Evolutionary conservation across 2,888 invertebrate species (phyloP), one percentile per base, ranked within the genome.

Genomic region (Synergus umbraculus): DNA sequence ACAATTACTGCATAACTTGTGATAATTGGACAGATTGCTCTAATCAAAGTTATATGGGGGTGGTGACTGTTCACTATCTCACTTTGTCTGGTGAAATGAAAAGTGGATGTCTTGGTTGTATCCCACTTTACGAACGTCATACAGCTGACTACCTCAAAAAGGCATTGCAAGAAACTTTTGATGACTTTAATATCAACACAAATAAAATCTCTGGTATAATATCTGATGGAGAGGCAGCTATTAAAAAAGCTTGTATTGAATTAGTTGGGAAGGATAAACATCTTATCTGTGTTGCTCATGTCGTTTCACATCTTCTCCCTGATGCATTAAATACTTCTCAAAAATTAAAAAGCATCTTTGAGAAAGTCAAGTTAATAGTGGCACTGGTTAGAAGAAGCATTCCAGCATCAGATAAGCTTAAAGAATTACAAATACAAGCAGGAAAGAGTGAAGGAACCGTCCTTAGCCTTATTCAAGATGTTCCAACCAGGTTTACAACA

Each of bases 331-430:
- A 44, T 29, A 58, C 41, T 54, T 49, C 76, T 64, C 37, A 77
- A n/a, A n/a, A 15, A 12, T 73, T 81, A 1, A 67, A 18, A 12
- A 18, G 80, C 10, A 66, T 82, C 9, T 81, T 84, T 18, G 49
- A 79, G 0, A 81, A 80, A 58, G 78, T 85, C 12, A 84, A 83
- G 65, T 54, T 37, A 2, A 83, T 85, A 15, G 83, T 84, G 4
- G 82, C 82, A 44, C 12, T 80, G 7, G 80, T 81, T 12, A 81
- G 82, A 67, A 78, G 78, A 77, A 86, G 83, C 41, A 78, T 79
- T 54, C 77, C 69, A n/a, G 86, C 83, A n/a, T 76, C 69, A 15
- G 81, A 83, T 64, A 83, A 77, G 64, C 78, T 85, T 29, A 79
- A 80, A 73, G 76, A 78, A 46, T 65, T 82, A 12, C 85, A 85